phyloP scores from a whole-genome alignment of 2,797 vertebrate species.

The Peromyscus nudipes region DNA sequence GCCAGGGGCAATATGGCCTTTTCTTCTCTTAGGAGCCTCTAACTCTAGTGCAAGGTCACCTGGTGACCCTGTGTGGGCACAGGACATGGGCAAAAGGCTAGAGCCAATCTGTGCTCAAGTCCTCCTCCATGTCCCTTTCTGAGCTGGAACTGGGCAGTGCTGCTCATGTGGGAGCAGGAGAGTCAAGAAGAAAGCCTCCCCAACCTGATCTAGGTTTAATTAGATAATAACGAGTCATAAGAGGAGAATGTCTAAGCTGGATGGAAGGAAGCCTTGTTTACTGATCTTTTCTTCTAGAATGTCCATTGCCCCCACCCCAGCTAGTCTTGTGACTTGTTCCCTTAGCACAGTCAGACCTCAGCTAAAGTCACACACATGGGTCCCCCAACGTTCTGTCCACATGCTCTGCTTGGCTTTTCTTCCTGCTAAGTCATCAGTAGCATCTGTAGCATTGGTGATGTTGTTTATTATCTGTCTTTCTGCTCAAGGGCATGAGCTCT shows the following conservation, averaged over 20 bases:
- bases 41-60: background rate
- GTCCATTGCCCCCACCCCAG: background rate
- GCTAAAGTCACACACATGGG: background rate
- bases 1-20: too few species aligned
- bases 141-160: background rate
- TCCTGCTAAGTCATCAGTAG: background rate
- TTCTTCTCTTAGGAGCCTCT: background rate
- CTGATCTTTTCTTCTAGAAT: background rate
- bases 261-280: background rate
- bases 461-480: background rate
- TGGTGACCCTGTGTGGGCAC: background rate
- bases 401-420: background rate
- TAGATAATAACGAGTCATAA: background rate
- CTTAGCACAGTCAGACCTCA: background rate
- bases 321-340: background rate
- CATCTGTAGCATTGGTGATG: background rate
- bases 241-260: background rate
- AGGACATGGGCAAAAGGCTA: background rate
- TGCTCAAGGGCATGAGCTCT: background rate
- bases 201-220: background rate
- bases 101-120: background rate
- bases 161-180: background rate
- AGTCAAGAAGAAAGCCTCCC: background rate
- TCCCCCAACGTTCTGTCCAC: fast-evolving
- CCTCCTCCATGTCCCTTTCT: background rate